Evolutionary conservation across 2,888 invertebrate genomes (phyloP).

Genomic region (Gibbula magus): DNA sequence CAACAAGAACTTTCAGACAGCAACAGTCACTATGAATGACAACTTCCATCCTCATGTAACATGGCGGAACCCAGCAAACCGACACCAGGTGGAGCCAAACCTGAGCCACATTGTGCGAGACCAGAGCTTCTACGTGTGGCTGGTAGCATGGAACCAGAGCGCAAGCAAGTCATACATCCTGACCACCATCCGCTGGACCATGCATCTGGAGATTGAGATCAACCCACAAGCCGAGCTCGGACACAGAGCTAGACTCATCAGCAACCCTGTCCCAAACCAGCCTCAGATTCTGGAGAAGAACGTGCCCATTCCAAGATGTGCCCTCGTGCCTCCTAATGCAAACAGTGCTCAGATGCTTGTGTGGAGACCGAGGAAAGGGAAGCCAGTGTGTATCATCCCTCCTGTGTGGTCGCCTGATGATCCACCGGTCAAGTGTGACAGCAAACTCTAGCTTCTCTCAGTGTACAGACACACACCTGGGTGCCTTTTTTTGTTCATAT

Average conservation of each 20-base stretch:
- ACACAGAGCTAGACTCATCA: slow-evolving; percentile 65
- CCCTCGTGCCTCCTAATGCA: slow-evolving; percentile 71
- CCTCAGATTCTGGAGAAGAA: slow-evolving; percentile 63
- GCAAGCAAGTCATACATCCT: slow-evolving; percentile 70
- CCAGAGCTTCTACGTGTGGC: slow-evolving; percentile 75
- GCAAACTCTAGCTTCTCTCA: slow-evolving; percentile 54
- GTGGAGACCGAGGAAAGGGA: slow-evolving; percentile 70
- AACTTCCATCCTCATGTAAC: slow-evolving; percentile 75
- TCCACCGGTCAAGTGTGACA: slow-evolving; percentile 46
- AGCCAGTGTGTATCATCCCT: slow-evolving; percentile 70
- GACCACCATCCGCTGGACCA: slow-evolving; percentile 49
- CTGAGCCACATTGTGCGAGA: slow-evolving; percentile 72
- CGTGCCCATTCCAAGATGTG: slow-evolving; percentile 68
- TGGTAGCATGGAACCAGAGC: slow-evolving; percentile 73
- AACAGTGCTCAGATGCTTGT: slow-evolving; percentile 74
- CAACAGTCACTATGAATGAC: slow-evolving; percentile 74
- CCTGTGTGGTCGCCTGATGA: slow-evolving; percentile 62
- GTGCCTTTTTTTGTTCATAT: background rate
- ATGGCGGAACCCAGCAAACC: slow-evolving; percentile 73
- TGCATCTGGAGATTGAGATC: slow-evolving; percentile 70
- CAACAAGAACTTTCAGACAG: slow-evolving; percentile 63
- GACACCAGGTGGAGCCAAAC: slow-evolving; percentile 68
- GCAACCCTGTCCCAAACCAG: slow-evolving; percentile 64
- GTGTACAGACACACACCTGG: background rate
- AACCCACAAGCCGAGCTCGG: slow-evolving; percentile 70